These are phyloP conservation scores for Bubalus kerabau DNA, from an alignment of 2,113 vertebrate genomes.

Conservation along the genomic window DNA sequence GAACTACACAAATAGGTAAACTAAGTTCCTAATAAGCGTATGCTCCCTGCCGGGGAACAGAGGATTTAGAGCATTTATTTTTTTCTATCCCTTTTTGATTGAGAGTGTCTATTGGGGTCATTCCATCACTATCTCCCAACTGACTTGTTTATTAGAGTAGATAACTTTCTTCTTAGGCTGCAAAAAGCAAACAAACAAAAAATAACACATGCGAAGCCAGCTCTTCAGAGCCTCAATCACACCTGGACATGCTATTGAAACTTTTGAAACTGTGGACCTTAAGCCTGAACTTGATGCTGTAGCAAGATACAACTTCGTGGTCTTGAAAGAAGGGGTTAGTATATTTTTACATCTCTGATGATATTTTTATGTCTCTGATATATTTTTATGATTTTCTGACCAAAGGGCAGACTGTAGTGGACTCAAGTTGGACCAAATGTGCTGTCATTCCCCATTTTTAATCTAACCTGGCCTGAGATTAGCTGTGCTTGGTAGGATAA, in stretches of 20 bases:
- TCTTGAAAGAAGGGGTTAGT: neutral
- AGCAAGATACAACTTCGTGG: neutral
- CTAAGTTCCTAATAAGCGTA: neutral
- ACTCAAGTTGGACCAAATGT: neutral
- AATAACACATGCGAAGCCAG: neutral
- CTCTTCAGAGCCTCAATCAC: accelerated
- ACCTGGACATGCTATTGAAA: neutral
- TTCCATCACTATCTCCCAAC: neutral
- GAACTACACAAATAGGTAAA: neutral
- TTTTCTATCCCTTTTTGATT: neutral
- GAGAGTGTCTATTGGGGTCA: neutral
- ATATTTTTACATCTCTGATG: neutral
- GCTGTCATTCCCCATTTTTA: neutral
- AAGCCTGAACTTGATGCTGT: neutral
- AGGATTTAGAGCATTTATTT: neutral
- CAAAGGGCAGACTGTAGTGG: neutral
- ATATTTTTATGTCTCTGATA: neutral
- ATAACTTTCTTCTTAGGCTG: neutral
- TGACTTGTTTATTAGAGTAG: neutral
- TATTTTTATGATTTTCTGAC: neutral
- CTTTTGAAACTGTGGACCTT: neutral
- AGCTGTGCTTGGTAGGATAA: neutral
- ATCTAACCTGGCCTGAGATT: neutral
- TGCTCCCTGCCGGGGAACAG: neutral
- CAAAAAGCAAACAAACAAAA: neutral